Percentiles rank a stretch among this genome's conserved stretches.
Evolutionary conservation across 2,113 vertebrate genomes (phyloP).

Genomic region (Condylura cristata): DNA sequence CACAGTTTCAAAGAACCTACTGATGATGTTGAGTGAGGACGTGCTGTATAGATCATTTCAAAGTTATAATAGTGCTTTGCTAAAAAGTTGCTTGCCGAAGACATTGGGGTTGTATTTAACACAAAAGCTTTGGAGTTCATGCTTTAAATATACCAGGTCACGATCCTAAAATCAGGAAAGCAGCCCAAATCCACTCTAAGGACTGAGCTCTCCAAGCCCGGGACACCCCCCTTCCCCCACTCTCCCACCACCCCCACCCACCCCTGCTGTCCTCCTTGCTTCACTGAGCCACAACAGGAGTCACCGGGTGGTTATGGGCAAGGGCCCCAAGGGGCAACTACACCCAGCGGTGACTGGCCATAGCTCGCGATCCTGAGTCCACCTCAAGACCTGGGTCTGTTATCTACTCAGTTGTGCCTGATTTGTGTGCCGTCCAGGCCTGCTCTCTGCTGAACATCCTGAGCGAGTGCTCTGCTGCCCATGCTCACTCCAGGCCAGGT

Average conservation of each 20-base stretch:
- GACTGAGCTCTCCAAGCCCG: slow-evolving; percentile 6
- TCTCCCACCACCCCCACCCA: too few relatives aligned
- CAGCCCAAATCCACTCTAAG: not conserved
- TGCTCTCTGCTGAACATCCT: not conserved
- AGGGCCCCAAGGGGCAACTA: not conserved
- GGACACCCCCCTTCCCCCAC: not conserved
- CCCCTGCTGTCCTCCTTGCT: not conserved
- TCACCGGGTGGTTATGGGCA: not conserved
- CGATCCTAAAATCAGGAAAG: not conserved
- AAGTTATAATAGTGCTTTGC: not conserved
- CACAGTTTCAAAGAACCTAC: not conserved
- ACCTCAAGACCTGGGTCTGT: not conserved
- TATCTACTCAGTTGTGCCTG: not conserved
- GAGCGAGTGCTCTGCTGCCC: not conserved
- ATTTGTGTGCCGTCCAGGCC: not conserved
- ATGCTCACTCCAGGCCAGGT: accelerated
- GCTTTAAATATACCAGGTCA: not conserved
- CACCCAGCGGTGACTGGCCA: not conserved
- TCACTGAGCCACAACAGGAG: not conserved
- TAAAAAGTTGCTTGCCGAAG: not conserved
- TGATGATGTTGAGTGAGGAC: not conserved
- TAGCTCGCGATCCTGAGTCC: not conserved
- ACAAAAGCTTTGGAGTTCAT: slow-evolving; percentile 6
- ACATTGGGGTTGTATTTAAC: slow-evolving; percentile 23
- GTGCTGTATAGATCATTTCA: not conserved